Percentiles rank a stretch among this genome's conserved stretches.
Evolutionary conservation across 2,113 vertebrate genomes (phyloP).

Genomic region (Mugil cephalus): DNA sequence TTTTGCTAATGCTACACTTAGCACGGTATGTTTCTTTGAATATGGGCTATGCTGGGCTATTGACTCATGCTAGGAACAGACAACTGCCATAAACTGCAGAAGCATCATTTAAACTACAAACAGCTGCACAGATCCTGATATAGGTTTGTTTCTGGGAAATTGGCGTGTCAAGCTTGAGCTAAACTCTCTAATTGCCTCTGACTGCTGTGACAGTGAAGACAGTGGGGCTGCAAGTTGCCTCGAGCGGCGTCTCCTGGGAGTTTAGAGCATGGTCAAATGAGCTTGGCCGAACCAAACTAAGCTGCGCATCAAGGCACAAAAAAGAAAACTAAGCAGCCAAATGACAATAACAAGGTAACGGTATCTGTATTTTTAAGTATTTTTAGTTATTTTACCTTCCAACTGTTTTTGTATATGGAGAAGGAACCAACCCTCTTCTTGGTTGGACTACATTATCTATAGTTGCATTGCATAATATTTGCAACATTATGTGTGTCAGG

Average conservation of each 20-base stretch:
- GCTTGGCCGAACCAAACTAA: conserved; percentile 20
- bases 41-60: conserved; percentile 23
- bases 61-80: conserved; percentile 32
- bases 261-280: conserved; percentile 22
- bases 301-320: conserved; percentile 1
- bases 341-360: neutral
- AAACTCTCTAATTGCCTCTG: conserved; percentile 15
- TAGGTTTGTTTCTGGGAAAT: conserved; percentile 30
- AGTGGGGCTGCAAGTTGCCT: conserved; percentile 12
- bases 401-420: too few relatives aligned
- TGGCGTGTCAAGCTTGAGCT: conserved; percentile 19
- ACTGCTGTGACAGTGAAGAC: conserved; percentile 30
- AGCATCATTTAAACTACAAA: conserved; percentile 13
- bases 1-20: conserved; percentile 26
- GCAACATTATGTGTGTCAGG: conserved; percentile 2
- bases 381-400: too few relatives aligned
- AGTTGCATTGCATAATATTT: conserved; percentile 6
- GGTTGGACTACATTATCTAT: neutral
- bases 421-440: neutral
- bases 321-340: conserved; percentile 18
- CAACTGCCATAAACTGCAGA: conserved; percentile 26
- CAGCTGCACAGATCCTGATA: conserved; percentile 23
- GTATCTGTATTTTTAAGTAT: too few relatives aligned
- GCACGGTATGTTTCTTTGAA: conserved; percentile 37
- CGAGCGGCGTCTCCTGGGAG: conserved; percentile 22